A percentile compares a stretch with the other conserved stretches of the same genome.
Conservation (phyloP, 1,140 invertebrate species). For the Ooceraea biroi region DNA sequence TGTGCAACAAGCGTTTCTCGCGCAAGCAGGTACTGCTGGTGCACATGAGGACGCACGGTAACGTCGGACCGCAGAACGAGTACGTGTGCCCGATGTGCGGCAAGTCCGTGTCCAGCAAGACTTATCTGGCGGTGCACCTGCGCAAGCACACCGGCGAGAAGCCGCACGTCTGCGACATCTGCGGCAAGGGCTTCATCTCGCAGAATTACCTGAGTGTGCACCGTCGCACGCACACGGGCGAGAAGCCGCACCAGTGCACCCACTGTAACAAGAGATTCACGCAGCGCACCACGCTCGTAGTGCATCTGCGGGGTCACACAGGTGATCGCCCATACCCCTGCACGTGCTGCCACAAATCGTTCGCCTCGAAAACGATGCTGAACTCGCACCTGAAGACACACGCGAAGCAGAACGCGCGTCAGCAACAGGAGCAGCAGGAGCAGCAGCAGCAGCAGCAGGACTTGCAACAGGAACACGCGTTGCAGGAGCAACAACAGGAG, state of each 20-base stretch:
- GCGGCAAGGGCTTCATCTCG: constrained; percentile 90
- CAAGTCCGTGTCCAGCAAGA: constrained; percentile 89
- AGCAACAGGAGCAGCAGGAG: constrained; percentile 73
- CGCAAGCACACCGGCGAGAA: constrained; percentile 90
- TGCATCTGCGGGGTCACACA: constrained; percentile 87
- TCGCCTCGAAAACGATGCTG: constrained; percentile 85
- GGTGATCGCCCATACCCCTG: constrained; percentile 89
- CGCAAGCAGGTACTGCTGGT: constrained; percentile 84
- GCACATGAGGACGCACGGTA: constrained; percentile 84
- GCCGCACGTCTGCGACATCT: constrained; percentile 86
- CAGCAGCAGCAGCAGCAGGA: constrained; percentile 39
- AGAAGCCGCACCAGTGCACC: constrained; percentile 89
- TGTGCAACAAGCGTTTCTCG: constrained; percentile 85
- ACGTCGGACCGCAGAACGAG: constrained; percentile 81
- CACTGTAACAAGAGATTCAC: constrained; percentile 92
- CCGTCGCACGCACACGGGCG: constrained; percentile 90
- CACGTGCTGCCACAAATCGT: constrained; percentile 86
- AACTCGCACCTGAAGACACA: constrained; percentile 85
- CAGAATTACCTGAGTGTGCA: constrained; percentile 91
- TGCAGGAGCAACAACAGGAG: constrained; percentile 62
- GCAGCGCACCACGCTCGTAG: constrained; percentile 88
- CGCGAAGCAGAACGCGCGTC: constrained; percentile 82
- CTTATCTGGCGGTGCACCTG: constrained; percentile 94
- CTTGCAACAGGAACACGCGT: constrained; percentile 68
- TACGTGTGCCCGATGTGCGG: constrained; percentile 92